Evolutionary conservation across 1,140 invertebrate species (phyloP), one percentile per base, ranked within the genome.

Genomic region (Acarapis woodi): DNA sequence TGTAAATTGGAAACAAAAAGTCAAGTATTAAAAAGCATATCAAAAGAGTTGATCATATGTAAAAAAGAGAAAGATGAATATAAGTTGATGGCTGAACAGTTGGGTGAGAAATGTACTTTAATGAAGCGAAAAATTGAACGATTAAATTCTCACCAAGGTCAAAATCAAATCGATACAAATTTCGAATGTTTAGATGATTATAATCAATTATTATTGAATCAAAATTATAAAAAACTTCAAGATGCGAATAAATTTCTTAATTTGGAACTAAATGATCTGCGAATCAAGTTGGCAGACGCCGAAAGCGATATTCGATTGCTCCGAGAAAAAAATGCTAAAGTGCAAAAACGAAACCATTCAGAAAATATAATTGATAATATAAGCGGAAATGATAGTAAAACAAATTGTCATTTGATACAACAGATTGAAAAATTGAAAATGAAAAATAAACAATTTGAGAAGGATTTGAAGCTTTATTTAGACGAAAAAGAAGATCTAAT

Each of bases 401-500:
- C n/a, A n/a, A n/a, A 23, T n/a, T 37, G 15, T 41, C 15, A 18
- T 40, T 4, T 4, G 14, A 9, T 37, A 12, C 16, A 25, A 8
- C 40, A 43, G 21, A 8, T 43, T 3, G 42, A 43, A 29, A 35
- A 23, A 14, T 42, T 32, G 19, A 39, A 40, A 25, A 32, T 32
- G 14, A 41, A 34, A 22, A 25, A 34, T 16, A 4, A 19, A 38
- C 67, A 73, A 52, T 51, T 75, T 22, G 64, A 71, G 53, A 50
- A 65, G 20, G 75, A 83, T 56, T 58, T 80, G 15, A 66, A 74
- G 45, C 50, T 54, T 30, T 63, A 78, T 16, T 53, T 82, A 24
- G 77, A 82, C 60, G 76, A 82, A 51, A 79, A 80, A 53, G 73
- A 79, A 48, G 78, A 82, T 46, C 51, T 77, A 15, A 65, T 72